phyloP scores from a whole-genome alignment of 1,140 invertebrate genomes.

The Zaprionus taronus region DNA sequence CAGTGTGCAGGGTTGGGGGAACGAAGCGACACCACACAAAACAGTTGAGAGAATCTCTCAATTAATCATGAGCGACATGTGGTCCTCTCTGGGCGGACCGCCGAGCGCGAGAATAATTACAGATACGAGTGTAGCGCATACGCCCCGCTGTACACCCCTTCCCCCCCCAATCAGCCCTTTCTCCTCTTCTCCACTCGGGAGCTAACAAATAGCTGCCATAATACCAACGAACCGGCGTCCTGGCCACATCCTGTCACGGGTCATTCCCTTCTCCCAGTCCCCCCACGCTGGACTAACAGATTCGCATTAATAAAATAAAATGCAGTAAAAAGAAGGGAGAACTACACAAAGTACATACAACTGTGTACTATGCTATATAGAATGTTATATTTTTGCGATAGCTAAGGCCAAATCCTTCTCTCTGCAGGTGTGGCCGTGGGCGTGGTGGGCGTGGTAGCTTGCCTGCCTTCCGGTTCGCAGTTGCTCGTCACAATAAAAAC shows the following conservation, averaged over 20 bases:
- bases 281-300: slow-evolving; percentile 49
- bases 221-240: slow-evolving; percentile 49
- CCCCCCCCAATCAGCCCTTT: neutral
- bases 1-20: no score
- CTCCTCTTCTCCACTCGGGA: slow-evolving; percentile 10
- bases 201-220: slow-evolving; percentile 75
- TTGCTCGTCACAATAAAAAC: slow-evolving; percentile 2
- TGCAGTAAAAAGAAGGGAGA: slow-evolving; percentile 24
- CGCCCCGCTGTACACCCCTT: slow-evolving; percentile 46
- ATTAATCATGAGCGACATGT: slow-evolving; percentile 82
- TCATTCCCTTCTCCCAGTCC: neutral
- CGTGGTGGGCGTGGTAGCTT: slow-evolving; percentile 22
- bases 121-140: slow-evolving; percentile 59
- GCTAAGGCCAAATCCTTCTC: neutral
- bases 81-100: slow-evolving; percentile 60
- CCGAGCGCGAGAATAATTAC: slow-evolving; percentile 76
- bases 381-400: no score
- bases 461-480: slow-evolving; percentile 12
- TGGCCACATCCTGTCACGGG: slow-evolving; percentile 47
- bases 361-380: neutral
- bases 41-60: slow-evolving; percentile 74
- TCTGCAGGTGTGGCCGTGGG: slow-evolving; percentile 12
- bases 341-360: slow-evolving; percentile 12
- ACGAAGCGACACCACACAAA: slow-evolving; percentile 39
- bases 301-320: slow-evolving; percentile 73